Evolutionary conservation across 2,888 invertebrate genomes (phyloP).

Genomic region (Laspeyria flexula): DNA sequence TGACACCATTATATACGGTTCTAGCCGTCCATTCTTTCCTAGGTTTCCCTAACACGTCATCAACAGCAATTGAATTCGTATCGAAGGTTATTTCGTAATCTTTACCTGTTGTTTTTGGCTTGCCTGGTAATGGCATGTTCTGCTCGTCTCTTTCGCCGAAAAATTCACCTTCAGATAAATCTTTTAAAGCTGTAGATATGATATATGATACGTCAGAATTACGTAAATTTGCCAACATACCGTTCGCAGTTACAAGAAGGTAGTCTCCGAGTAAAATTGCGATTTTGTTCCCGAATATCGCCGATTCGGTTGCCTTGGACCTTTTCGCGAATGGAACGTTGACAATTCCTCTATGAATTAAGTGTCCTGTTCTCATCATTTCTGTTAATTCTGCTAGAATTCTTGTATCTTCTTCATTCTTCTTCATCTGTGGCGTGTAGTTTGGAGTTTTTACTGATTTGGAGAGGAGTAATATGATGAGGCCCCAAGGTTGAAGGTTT

Average conservation of each 20-base stretch:
- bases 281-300: conserved; percentile 95
- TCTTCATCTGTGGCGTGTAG: conserved; percentile 87
- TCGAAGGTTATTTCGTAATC: conserved; percentile 73
- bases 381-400: conserved; percentile 90
- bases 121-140: conserved; percentile 90
- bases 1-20: conserved; percentile 90
- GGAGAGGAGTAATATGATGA: conserved; percentile 92
- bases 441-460: conserved; percentile 88
- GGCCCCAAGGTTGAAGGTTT: conserved; percentile 94
- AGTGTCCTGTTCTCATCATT: conserved; percentile 94
- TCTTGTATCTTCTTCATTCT: conserved; percentile 82
- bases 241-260: conserved; percentile 92
- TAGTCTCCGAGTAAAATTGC: conserved; percentile 95
- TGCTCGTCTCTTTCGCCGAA: conserved; percentile 91
- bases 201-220: conserved; percentile 91
- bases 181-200: conserved; percentile 92
- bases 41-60: conserved; percentile 85
- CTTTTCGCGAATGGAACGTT: conserved; percentile 83
- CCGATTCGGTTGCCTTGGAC: conserved; percentile 88
- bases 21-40: conserved; percentile 90
- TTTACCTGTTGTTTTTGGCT: conserved; percentile 76
- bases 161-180: conserved; percentile 94
- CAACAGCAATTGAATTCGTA: conserved; percentile 66
- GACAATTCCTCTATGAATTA: conserved; percentile 90
- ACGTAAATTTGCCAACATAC: conserved; percentile 91